Percentiles rank a stretch among this genome's conserved stretches.
phyloP scores from a whole-genome alignment of 2,888 invertebrate species.

The Tetheella fluctuosa region DNA sequence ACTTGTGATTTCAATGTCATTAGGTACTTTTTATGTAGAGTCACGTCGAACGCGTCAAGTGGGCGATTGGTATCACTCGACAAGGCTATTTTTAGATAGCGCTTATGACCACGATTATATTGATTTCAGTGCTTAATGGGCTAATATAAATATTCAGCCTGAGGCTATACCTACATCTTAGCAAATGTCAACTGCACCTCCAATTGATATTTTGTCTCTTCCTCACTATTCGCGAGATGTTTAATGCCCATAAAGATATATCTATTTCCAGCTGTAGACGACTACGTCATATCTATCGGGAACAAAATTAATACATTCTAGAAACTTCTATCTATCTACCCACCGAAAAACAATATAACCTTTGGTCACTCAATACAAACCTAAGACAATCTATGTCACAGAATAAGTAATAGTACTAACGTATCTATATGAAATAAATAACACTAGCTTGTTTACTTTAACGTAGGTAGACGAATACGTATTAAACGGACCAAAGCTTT shows the following conservation, averaged over 20 bases:
- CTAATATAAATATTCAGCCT: not conserved
- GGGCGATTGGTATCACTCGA: conserved; percentile 28
- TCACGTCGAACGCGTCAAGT: conserved; percentile 33
- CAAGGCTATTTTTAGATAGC: conserved; percentile 29
- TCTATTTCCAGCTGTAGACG: not conserved
- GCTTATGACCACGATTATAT: conserved; percentile 17
- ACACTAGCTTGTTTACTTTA: not conserved
- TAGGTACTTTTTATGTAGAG: conserved; percentile 20
- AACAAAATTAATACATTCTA: not conserved
- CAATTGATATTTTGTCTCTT: too few species aligned
- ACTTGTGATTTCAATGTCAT: not conserved
- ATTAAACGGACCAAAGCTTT: not conserved
- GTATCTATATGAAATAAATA: not conserved
- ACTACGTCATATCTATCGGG: not conserved
- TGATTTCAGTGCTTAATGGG: not conserved
- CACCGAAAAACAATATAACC: not conserved
- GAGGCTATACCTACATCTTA: not conserved
- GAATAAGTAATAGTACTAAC: too few species aligned
- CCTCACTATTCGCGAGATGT: too few species aligned
- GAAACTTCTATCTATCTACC: not conserved
- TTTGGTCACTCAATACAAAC: not conserved
- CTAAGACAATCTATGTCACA: not conserved
- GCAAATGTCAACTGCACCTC: not conserved
- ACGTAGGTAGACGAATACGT: not conserved
- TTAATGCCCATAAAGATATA: too few species aligned